Evolutionary conservation across 2,113 vertebrate genomes (phyloP).

Genomic region (Hydrolagus affinis): DNA sequence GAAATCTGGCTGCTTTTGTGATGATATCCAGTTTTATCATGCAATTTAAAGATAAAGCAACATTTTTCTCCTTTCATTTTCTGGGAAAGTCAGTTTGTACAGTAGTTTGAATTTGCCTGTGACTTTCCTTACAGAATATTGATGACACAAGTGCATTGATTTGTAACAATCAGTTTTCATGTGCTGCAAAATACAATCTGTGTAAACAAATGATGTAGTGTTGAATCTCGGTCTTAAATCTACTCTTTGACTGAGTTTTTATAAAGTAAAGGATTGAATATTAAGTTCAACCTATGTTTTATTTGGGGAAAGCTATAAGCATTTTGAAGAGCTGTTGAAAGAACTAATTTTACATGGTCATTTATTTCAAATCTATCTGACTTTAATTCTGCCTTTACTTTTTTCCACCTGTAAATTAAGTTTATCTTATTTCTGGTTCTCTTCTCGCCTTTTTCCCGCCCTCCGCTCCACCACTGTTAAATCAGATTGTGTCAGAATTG

Average conservation of each 20-base stretch:
- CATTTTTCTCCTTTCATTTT: not conserved
- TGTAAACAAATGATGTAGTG: not conserved
- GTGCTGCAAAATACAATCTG: not conserved
- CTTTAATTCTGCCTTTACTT: not conserved
- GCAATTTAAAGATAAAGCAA: not conserved
- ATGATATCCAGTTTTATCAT: slow-evolving; percentile 27
- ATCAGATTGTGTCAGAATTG: not conserved
- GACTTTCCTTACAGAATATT: not conserved
- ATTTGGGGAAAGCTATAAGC: not conserved
- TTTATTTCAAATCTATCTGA: not conserved
- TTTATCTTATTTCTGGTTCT: not conserved
- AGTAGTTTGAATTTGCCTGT: not conserved
- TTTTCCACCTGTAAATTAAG: not conserved
- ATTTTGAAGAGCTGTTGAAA: not conserved
- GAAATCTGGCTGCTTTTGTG: not conserved
- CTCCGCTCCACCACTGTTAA: not conserved
- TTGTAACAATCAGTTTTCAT: not conserved
- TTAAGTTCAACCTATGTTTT: not conserved
- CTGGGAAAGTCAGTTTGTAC: not conserved
- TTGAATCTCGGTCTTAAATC: not conserved
- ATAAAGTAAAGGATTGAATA: not conserved
- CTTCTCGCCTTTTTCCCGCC: not conserved
- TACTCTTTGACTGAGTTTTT: too few species aligned
- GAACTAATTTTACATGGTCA: not conserved
- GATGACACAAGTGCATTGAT: not conserved